Conservation (phyloP, 1,140 invertebrate species). For the Drosophila melanica region DNA sequence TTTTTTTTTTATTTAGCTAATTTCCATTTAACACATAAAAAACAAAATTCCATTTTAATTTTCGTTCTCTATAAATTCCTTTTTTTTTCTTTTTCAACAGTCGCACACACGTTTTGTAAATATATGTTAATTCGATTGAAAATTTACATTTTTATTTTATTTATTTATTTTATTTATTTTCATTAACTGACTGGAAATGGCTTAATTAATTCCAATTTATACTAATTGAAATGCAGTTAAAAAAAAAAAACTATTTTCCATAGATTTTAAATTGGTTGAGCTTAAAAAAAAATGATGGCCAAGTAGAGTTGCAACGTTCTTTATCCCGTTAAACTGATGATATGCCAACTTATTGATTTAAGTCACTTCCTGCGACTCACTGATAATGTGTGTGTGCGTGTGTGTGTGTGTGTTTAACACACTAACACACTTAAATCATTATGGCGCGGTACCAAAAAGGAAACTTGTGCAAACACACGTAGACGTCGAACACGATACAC, state of each 20-base stretch:
- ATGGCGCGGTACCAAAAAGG: conserved; percentile 38
- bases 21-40: conserved; percentile 21
- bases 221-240: conserved; percentile 49
- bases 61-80: conserved; percentile 10
- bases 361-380: conserved; percentile 56
- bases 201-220: conserved; percentile 70
- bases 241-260: conserved; percentile 10
- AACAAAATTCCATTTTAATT: conserved; percentile 32
- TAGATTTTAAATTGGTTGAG: conserved; percentile 8
- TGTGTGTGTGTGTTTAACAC: conserved; percentile 24
- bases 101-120: conserved; percentile 18
- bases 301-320: conserved; percentile 1
- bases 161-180: conserved; percentile 47
- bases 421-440: conserved; percentile 69
- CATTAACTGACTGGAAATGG: conserved; percentile 73
- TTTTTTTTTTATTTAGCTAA: conserved; percentile 22
- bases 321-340: conserved; percentile 59
- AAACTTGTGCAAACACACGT: conserved; percentile 47
- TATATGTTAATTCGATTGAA: conserved; percentile 63
- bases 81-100: conserved; percentile 14
- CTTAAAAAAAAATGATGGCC: too few relatives aligned
- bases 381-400: conserved; percentile 5
- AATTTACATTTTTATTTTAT: conserved; percentile 22
- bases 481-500: conserved; percentile 21
- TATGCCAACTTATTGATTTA: conserved; percentile 71